Evolutionary conservation across 2,113 vertebrate species (phyloP).

Genomic region (Ceratotherium simum): DNA sequence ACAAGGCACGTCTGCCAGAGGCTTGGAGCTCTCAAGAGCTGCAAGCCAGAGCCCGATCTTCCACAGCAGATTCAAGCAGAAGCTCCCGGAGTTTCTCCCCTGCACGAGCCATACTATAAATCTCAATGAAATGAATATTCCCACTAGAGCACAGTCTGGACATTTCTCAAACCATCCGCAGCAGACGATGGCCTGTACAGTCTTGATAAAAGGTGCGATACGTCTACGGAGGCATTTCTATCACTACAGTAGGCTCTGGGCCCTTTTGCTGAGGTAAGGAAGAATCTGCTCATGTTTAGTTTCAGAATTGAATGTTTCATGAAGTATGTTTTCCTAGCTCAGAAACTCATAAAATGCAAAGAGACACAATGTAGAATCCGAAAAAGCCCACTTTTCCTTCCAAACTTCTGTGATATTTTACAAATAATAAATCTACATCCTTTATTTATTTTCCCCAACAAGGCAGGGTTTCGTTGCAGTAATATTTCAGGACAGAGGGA

Average conservation of each 20-base stretch:
- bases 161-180: constrained; percentile 45
- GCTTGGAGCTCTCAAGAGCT: background rate
- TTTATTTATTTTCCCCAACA: background rate
- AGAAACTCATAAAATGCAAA: background rate
- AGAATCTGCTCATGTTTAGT: accelerated
- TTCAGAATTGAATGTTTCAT: background rate
- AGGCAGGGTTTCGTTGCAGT: background rate
- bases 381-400: background rate
- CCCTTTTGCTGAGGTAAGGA: background rate
- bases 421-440: background rate
- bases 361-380: background rate
- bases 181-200: background rate
- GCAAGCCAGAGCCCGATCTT: background rate
- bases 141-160: background rate
- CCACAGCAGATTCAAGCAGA: background rate
- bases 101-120: background rate
- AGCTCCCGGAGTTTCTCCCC: background rate
- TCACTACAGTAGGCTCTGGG: background rate
- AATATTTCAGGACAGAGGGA: background rate
- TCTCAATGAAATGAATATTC: constrained; percentile 45
- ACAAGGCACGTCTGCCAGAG: accelerated
- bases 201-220: background rate
- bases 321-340: background rate
- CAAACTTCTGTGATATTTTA: background rate
- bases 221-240: background rate